Evolutionary conservation across 2,113 vertebrate species (phyloP).

Genomic region (Paralichthys olivaceus): DNA sequence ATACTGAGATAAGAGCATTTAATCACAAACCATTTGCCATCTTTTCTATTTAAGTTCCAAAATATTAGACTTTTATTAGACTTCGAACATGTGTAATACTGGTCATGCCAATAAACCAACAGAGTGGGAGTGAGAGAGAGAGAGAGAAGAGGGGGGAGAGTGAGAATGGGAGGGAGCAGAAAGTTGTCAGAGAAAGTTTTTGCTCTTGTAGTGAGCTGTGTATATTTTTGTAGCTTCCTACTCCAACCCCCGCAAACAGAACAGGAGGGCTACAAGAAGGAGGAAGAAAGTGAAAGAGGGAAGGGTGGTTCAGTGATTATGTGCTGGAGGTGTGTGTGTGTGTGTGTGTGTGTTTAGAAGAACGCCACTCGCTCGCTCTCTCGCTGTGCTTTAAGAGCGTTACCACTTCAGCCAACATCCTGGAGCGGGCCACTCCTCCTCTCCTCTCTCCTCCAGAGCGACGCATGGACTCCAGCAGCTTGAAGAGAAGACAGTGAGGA

Average conservation of each 20-base stretch:
- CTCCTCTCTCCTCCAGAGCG: constrained; percentile 51
- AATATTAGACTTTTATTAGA: not conserved
- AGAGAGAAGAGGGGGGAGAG: constrained; percentile 5
- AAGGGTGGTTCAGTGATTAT: constrained; percentile 74
- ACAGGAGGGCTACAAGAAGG: constrained; percentile 52
- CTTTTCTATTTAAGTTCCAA: too few relatives aligned
- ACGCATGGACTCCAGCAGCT: constrained; percentile 55
- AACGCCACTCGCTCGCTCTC: constrained; percentile 30
- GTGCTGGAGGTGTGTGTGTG: constrained; percentile 61
- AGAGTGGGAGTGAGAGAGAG: constrained; percentile 8
- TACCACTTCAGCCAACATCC: constrained; percentile 71
- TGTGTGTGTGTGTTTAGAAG: constrained; percentile 35
- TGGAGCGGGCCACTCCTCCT: constrained; percentile 57
- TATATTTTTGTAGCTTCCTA: constrained; percentile 62
- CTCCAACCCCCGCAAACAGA: constrained; percentile 62
- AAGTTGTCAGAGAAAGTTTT: constrained; percentile 47
- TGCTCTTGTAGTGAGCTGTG: constrained; percentile 37
- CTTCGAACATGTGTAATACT: not conserved
- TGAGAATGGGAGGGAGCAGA: constrained; percentile 36
- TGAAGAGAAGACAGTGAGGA: constrained; percentile 53
- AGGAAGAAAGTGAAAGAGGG: constrained; percentile 57
- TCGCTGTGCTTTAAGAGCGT: constrained; percentile 65
- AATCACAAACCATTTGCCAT: too few relatives aligned
- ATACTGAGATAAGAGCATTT: not conserved
- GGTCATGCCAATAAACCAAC: not conserved